Evolutionary conservation across 2,113 vertebrate species (phyloP), one percentile per base, ranked within the genome.

Genomic region (Anseranas semipalmata): DNA sequence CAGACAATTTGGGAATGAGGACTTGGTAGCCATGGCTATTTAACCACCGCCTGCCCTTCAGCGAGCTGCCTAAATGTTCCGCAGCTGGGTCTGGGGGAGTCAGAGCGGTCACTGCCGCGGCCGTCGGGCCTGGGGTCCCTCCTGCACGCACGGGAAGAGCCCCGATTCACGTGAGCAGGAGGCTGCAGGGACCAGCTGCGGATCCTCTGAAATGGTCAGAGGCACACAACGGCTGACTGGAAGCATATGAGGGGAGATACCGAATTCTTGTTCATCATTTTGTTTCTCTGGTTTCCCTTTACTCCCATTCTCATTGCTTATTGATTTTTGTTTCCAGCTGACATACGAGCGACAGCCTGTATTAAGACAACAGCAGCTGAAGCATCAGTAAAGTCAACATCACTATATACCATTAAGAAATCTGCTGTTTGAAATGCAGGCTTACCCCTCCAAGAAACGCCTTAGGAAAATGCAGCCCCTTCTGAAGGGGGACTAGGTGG

Each of bases 301-400:
- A 90, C 96, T 96, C 75, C 87, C 72, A 55, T 93, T 96, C 97
- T 95, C 97, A 95, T 96, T 85, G 71, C 82, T 90, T 96, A 97
- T 94, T 97, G 98, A 98, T 98, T 98, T 98, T 96, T 95, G 77
- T 96, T 98, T 97, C 93, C 90, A 94, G 27, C 90, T 82, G 82
- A 96, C 96, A 87, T 91, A 97, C 7, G 10, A 98, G 93, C 41
- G 43, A 96, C 97, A 97, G 94, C 87, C 93, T 93, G 65, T 96
- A 97, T 98, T 97, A 98, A 98, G 97, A 97, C 94, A 95, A 87
- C 55, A 75, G 83, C 60, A 84, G 84, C 85, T 95, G 97, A 98
- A 97, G 89, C 92, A 95, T 84, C 95, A 96, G 91, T 62, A 73
- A 87, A 90, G 80, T 70, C 90, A 96, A 85, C 96, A 96, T 91